Conservation (phyloP, 2,113 vertebrate genomes). For the Hiodon alosoides region DNA sequence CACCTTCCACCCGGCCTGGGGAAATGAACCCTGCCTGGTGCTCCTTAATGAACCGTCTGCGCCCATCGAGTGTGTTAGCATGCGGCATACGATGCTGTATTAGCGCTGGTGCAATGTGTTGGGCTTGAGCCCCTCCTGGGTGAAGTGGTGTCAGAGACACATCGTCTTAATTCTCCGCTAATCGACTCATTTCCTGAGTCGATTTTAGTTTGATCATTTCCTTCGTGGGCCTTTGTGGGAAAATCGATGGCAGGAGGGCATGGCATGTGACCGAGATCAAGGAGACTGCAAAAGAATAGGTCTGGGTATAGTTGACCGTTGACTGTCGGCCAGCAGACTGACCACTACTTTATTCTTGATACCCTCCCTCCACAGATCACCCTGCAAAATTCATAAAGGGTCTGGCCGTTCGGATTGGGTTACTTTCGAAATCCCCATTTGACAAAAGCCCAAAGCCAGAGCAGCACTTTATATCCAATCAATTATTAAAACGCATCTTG, state of each 20-base stretch:
- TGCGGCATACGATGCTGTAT: no score
- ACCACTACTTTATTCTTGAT: conserved; percentile 26
- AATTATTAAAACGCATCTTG: conserved; percentile 56
- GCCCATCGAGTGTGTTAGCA: no score
- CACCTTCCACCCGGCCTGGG: no score
- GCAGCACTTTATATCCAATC: conserved; percentile 48
- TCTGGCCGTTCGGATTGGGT: conserved; percentile 44
- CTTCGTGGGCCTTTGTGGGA: not conserved
- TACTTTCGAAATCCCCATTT: conserved; percentile 47
- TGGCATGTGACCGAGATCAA: not conserved
- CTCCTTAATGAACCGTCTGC: no score
- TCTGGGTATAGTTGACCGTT: not conserved
- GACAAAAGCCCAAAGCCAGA: conserved; percentile 36
- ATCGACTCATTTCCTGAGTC: not conserved
- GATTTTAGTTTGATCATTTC: not conserved
- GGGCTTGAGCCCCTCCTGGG: no score
- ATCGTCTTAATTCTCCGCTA: no score
- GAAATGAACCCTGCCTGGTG: no score
- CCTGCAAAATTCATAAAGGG: conserved; percentile 46
- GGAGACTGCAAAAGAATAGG: not conserved
- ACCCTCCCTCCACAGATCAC: conserved; percentile 33
- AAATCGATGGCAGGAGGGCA: not conserved
- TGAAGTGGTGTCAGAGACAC: no score
- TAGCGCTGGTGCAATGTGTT: no score
- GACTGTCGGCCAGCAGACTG: not conserved